Evolutionary conservation across 2,113 vertebrate genomes (phyloP), one percentile per base, ranked within the genome.

Genomic region (Centropristis striata): DNA sequence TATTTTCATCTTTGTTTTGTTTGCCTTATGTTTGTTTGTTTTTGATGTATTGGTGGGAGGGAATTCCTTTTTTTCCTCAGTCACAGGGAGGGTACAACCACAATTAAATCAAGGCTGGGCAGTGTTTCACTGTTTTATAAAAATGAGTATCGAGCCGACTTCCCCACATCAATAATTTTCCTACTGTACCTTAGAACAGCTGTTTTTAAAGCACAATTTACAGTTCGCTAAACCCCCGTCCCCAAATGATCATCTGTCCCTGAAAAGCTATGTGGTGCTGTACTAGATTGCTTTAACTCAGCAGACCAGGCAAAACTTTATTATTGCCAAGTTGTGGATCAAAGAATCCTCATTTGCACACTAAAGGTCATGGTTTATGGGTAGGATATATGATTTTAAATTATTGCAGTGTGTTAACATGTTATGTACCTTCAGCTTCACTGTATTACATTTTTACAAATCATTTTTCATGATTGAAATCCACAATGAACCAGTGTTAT

Each of bases 321-420:
- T 64, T n/a, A 41, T 49, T 23, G n/a, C 32, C 23, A 61, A 66
- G 42, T 53, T 63, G 44, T 18, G 11, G 64, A 73, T 71, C 15
- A 23, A 21, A 60, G 8, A 60, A 44, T 67, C 71, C 57, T 75
- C 61, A 70, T 75, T 81, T 83, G 64, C 57, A 70, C 47, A 64
- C 20, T 44, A 44, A 36, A 65, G 20, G 37, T 71, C 47, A 8
- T 32, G 23, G 51, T 77, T 60, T 68, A 16, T 71, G 27, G 54
- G 46, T 80, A 18, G 21, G 73, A 58, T 44, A 21, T 9, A 60
- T 11, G 51, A 69, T 71, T 59, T 86, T 84, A 81, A 80, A 4
- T 81, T 83, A 78, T 83, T 82, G 44, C 39, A 46, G 7, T 76
- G 50, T 81, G 74, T 85, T 88, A 85, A 88, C 71, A 54, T 66